Evolutionary conservation across 2,113 vertebrate species (phyloP).

Genomic region (Climacteris rufus): DNA sequence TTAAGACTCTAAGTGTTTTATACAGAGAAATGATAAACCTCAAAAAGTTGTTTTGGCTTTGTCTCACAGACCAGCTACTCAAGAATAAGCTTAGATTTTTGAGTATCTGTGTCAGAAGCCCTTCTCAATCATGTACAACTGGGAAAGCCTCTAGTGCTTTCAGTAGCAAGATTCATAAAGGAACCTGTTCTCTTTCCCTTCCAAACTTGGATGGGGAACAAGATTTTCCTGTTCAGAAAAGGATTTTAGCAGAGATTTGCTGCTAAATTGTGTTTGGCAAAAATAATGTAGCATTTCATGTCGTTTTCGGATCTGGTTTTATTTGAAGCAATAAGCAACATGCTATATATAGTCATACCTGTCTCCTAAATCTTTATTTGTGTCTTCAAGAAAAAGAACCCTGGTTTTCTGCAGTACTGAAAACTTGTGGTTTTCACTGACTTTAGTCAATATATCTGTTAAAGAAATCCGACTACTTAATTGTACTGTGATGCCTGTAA

Average conservation of each 20-base stretch:
- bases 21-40: conserved; percentile 10
- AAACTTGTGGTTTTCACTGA: background rate
- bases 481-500: background rate
- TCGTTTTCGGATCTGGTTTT: background rate
- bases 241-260: background rate
- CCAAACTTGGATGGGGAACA: background rate
- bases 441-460: background rate
- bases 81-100: background rate
- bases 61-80: background rate
- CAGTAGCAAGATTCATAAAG: background rate
- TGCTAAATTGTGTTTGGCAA: background rate
- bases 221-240: background rate
- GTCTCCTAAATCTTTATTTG: background rate
- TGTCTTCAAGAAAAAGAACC: background rate
- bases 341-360: background rate
- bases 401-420: background rate
- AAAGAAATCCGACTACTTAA: background rate
- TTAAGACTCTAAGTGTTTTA: conserved; percentile 2
- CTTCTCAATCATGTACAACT: background rate
- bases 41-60: background rate
- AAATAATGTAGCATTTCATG: background rate
- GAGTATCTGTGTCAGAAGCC: background rate
- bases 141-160: background rate
- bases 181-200: background rate
- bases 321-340: background rate